These are phyloP conservation scores for Alsophila aescularia DNA, from an alignment of 2,888 invertebrate genomes.

Conservation along the genomic window DNA sequence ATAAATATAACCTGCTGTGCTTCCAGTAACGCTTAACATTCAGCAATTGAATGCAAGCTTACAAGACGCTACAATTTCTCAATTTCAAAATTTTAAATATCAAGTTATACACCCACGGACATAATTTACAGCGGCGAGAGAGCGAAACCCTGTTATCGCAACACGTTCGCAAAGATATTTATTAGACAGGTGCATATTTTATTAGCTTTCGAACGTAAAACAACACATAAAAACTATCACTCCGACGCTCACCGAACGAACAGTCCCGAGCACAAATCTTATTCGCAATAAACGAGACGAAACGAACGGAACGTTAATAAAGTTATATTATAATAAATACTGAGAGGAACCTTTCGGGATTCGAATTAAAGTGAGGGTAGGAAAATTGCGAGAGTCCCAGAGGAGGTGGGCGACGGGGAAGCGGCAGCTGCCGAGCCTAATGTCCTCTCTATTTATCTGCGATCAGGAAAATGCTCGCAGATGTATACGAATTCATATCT, in stretches of 20 bases:
- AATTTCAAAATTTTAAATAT: constrained; percentile 25
- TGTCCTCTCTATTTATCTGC: constrained; percentile 79
- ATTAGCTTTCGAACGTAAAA: constrained; percentile 64
- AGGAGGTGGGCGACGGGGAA: constrained; percentile 59
- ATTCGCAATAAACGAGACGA: constrained; percentile 61
- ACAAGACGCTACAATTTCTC: constrained; percentile 22
- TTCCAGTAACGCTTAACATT: constrained; percentile 12
- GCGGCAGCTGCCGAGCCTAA: constrained; percentile 80
- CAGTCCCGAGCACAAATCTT: constrained; percentile 65
- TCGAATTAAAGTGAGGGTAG: constrained; percentile 81
- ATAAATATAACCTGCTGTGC: constrained; percentile 23
- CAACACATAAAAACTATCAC: constrained; percentile 66
- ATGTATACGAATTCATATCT: constrained; percentile 54
- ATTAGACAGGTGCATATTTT: constrained; percentile 68
- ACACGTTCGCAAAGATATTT: constrained; percentile 60
- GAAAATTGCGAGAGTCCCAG: constrained; percentile 79
- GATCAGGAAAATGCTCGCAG: constrained; percentile 66
- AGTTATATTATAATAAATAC: constrained; percentile 82
- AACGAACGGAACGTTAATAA: constrained; percentile 75
- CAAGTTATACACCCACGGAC: constrained; percentile 52
- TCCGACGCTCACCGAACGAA: constrained; percentile 45
- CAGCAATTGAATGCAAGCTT: constrained; percentile 19
- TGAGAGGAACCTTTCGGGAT: constrained; percentile 77
- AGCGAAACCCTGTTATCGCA: constrained; percentile 57
- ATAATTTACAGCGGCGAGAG: constrained; percentile 55